Evolutionary conservation across 2,888 invertebrate genomes (phyloP).

Genomic region (Lamellibrachia columna): DNA sequence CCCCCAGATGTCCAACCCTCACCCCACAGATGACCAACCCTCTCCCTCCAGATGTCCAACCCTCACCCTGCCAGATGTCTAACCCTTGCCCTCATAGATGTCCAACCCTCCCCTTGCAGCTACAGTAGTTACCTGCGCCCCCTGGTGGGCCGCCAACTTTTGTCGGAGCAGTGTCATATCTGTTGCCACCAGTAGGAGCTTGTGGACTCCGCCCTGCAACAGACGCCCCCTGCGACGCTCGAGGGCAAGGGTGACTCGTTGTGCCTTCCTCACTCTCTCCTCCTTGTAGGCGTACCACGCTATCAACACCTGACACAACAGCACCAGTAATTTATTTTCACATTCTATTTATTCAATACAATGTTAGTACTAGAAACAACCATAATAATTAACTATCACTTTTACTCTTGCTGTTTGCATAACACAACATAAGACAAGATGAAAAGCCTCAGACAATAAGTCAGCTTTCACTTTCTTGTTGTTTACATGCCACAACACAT

Average conservation of each 20-base stretch:
- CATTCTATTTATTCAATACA: too few relatives aligned
- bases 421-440: neutral
- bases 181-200: too few relatives aligned
- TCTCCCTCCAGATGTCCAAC: too few relatives aligned
- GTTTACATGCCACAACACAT: neutral
- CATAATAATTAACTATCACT: neutral
- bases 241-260: constrained; percentile 46
- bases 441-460: neutral
- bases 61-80: too few relatives aligned
- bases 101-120: too few relatives aligned
- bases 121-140: too few relatives aligned
- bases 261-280: constrained; percentile 49
- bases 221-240: constrained; percentile 46
- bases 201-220: constrained; percentile 48
- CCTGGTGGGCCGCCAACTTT: too few relatives aligned
- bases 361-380: too few relatives aligned
- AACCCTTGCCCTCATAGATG: too few relatives aligned
- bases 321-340: neutral
- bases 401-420: neutral
- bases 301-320: constrained; percentile 47
- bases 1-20: too few relatives aligned
- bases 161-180: too few relatives aligned
- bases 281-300: constrained; percentile 48
- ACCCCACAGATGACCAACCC: too few relatives aligned
- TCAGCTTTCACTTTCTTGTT: neutral